These are phyloP conservation scores for Melieria omissa DNA, from an alignment of 2,888 invertebrate genomes.

Conservation along the genomic window DNA sequence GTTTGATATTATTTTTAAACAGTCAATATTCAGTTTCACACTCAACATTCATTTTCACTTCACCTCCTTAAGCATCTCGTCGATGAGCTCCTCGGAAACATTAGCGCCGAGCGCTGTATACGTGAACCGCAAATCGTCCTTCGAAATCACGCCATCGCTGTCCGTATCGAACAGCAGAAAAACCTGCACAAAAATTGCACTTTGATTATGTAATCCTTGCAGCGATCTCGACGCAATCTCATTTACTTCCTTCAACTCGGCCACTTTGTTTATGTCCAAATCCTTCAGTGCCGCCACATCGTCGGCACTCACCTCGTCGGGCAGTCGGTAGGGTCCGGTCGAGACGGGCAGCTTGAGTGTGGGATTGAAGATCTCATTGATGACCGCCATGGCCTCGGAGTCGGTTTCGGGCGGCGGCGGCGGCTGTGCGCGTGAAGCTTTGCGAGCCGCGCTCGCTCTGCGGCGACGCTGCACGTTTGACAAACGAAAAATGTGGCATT, in stretches of 20 bases:
- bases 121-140: constrained; percentile 73
- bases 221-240: background rate
- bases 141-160: constrained; percentile 74
- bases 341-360: constrained; percentile 61
- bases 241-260: constrained; percentile 74
- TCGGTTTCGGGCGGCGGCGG: constrained; percentile 52
- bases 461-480: constrained; percentile 55
- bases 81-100: constrained; percentile 70
- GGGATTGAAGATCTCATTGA: constrained; percentile 66
- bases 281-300: constrained; percentile 70
- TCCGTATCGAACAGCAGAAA: constrained; percentile 75
- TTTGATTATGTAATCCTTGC: too few relatives aligned
- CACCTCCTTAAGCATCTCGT: constrained; percentile 75
- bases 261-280: constrained; percentile 72
- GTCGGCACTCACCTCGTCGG: constrained; percentile 58
- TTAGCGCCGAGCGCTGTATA: constrained; percentile 72
- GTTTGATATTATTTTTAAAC: background rate
- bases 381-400: constrained; percentile 63
- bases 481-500: background rate
- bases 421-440: constrained; percentile 51
- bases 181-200: constrained; percentile 66
- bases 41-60: background rate
- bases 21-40: background rate
- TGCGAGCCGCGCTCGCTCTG: constrained; percentile 54
- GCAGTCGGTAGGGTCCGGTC: constrained; percentile 60